Base-by-base conservation (phyloP, 2,797 vertebrate genomes). In the Balearica regulorum region DNA sequence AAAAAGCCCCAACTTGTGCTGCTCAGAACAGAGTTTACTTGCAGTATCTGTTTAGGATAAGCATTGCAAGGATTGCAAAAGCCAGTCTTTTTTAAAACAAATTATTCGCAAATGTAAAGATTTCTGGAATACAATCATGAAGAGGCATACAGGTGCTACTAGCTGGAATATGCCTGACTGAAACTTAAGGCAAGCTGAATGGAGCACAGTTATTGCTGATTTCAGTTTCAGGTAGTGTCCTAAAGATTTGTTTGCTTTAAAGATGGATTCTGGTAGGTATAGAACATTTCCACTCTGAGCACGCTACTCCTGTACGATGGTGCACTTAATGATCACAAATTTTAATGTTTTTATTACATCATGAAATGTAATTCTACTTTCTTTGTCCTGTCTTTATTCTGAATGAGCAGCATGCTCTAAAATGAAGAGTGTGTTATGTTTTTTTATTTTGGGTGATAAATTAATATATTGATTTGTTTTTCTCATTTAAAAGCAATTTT, bases 201-300 rank as follows among this genome's bases (percentile, higher is more conserved):
- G 60, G 54, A 84, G 57, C 54, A 35, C 73, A 53, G 95, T 92
- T 75, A 7, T 79, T 77, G 28, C 70, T 48, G 44, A 12, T 69
- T 95, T 73, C 70, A 44, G 91, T 88, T 96, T 70, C 70, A 93
- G 96, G 72, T 87, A 39, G 79, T 91, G 90, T 83, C 90, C 94
- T 86, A 62, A 92, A 28, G 71, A 83, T 76, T 46, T 65, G 89
- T 96, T 96, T 93, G 83, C 97, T 97, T 94, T 89, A 93, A 96
- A 98, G 98, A 96, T 98, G 97, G 96, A 92, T 97, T 97, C 96
- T 95, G 98, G 98, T 98, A 98, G 98, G 98, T 97, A 97, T 98
- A 98, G 98, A 96, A 97, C 95, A 79, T 98, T 98, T 98, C 97
- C 98, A 98, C 98, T 98, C 98, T 97, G 98, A 98, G 98, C 99